These are phyloP conservation scores for Cinclus mexicanus DNA, from an alignment of 2,113 vertebrate species.

Conservation along the genomic window DNA sequence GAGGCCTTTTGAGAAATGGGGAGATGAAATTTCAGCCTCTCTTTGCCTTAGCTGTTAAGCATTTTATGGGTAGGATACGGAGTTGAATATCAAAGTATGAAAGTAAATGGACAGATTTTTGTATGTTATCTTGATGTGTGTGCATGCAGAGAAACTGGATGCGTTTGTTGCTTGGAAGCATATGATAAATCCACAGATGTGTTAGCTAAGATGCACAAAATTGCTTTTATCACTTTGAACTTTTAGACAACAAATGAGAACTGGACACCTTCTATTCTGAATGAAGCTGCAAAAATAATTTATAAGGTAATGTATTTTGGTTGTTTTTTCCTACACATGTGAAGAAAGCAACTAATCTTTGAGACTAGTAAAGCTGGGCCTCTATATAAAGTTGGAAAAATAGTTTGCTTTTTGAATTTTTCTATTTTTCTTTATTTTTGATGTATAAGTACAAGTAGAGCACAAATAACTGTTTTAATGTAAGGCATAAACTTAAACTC, in stretches of 20 bases:
- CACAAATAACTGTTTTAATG: background rate
- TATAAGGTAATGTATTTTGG: conserved; percentile 84
- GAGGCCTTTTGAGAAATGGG: background rate
- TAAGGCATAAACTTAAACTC: background rate
- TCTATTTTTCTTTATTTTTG: background rate
- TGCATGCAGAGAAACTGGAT: background rate
- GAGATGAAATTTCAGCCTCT: background rate
- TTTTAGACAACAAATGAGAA: conserved; percentile 90
- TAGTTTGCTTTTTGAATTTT: background rate
- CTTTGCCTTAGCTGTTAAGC: background rate
- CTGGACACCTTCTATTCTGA: conserved; percentile 90
- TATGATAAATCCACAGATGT: background rate
- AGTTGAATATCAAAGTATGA: background rate
- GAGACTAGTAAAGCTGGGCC: background rate
- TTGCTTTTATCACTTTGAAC: conserved; percentile 12
- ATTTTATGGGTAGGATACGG: background rate
- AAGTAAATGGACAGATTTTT: background rate
- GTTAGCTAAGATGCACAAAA: background rate
- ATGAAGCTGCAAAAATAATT: conserved; percentile 92
- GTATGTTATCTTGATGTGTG: background rate
- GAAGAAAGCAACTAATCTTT: background rate
- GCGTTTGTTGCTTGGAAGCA: background rate
- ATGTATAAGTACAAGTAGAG: background rate
- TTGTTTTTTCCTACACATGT: background rate
- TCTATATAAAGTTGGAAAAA: background rate